phyloP scores from a whole-genome alignment of 2,888 invertebrate genomes.

The Mayetiola destructor region DNA sequence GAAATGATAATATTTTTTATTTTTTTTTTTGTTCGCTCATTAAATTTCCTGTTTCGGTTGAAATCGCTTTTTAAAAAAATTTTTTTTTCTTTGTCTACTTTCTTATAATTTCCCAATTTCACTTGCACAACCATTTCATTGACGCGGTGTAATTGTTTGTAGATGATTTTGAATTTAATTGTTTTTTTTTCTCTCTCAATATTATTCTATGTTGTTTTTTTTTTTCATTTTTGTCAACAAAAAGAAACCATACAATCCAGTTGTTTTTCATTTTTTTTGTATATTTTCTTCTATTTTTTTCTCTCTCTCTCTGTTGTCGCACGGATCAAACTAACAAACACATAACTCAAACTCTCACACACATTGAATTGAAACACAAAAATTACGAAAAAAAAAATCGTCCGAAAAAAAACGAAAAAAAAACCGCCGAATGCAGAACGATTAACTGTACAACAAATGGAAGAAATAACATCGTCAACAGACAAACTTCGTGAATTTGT shows the following conservation, averaged over 20 bases:
- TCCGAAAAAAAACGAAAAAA: too few relatives aligned
- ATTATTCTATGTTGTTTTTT: not conserved
- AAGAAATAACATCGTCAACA: not conserved
- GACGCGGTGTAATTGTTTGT: not conserved
- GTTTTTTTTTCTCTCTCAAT: not conserved
- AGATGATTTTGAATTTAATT: too few relatives aligned
- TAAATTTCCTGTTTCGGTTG: not conserved
- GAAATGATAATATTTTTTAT: too few relatives aligned
- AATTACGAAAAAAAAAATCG: too few relatives aligned
- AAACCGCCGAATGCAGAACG: too few relatives aligned
- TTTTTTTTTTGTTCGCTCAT: not conserved
- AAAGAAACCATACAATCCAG: not conserved
- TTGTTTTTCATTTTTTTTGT: slow-evolving; percentile 5
- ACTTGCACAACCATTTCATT: slow-evolving; percentile 7
- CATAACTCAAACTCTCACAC: too few relatives aligned
- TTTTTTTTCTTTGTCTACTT: not conserved
- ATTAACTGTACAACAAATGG: not conserved
- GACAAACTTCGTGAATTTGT: not conserved
- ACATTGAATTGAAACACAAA: too few relatives aligned
- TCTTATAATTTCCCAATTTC: not conserved
- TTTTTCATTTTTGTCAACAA: not conserved
- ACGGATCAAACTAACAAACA: too few relatives aligned
- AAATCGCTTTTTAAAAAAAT: not conserved
- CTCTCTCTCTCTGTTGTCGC: not conserved
- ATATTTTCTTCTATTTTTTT: not conserved